Evolutionary conservation across 1,140 invertebrate species (phyloP).

Genomic region (Drosophila orosa): DNA sequence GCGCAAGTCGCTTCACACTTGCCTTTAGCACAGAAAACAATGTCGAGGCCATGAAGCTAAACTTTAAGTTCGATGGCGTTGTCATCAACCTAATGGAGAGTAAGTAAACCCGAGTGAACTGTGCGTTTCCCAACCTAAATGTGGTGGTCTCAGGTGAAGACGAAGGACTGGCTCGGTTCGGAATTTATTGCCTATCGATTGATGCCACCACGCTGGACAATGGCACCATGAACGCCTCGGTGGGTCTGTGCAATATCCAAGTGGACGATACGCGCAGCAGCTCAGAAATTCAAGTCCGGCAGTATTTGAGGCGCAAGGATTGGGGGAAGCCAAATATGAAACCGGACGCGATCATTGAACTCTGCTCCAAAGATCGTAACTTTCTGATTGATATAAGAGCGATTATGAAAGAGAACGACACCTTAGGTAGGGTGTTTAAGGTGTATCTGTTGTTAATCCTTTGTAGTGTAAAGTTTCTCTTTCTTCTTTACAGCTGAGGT

Average conservation of each 20-base stretch:
- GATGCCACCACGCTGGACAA: constrained; percentile 92
- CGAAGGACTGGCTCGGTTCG: constrained; percentile 90
- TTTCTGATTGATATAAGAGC: constrained; percentile 90
- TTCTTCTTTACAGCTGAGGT: too few relatives aligned
- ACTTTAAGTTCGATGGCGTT: constrained; percentile 88
- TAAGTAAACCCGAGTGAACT: constrained; percentile 14
- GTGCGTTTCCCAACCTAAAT: neutral
- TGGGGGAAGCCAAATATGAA: constrained; percentile 49
- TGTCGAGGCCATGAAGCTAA: constrained; percentile 85
- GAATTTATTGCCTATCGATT: constrained; percentile 90
- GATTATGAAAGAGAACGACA: constrained; percentile 88
- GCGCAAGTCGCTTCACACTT: neutral
- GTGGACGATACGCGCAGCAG: constrained; percentile 91
- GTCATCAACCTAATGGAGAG: constrained; percentile 87
- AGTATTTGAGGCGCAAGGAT: constrained; percentile 83
- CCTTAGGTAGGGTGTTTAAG: constrained; percentile 89
- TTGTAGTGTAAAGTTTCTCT: too few relatives aligned
- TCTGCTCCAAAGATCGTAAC: constrained; percentile 49
- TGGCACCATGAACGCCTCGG: constrained; percentile 89
- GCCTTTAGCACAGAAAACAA: constrained; percentile 33
- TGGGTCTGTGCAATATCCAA: constrained; percentile 91
- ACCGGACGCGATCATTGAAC: constrained; percentile 38
- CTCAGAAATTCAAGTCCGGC: constrained; percentile 86
- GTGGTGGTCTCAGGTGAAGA: constrained; percentile 67
- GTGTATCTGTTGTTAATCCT: too few relatives aligned